Conservation (phyloP, 2,888 invertebrate genomes). For the Polietes domitor region DNA sequence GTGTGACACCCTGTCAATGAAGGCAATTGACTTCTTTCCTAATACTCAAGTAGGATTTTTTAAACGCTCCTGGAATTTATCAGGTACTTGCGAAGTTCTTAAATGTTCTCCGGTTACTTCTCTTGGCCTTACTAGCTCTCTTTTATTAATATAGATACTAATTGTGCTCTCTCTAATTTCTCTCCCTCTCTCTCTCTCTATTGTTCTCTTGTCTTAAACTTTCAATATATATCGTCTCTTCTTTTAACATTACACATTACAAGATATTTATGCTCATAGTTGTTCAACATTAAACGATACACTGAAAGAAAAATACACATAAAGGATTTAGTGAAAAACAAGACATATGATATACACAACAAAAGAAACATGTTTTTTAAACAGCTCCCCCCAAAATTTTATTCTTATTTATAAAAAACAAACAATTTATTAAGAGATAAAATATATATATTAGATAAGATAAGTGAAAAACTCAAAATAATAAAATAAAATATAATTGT, state of each 20-base stretch:
- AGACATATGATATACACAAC: neutral
- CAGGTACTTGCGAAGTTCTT: too few species aligned
- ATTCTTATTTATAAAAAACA: constrained; percentile 25
- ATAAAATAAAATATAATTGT: constrained; percentile 25
- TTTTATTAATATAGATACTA: too few species aligned
- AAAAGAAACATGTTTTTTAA: constrained; percentile 10
- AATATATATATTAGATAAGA: constrained; percentile 1
- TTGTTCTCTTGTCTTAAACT: neutral
- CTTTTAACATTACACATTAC: neutral
- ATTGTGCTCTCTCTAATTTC: neutral
- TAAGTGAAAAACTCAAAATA: neutral
- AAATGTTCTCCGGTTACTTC: too few species aligned
- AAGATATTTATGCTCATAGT: constrained; percentile 14
- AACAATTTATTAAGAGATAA: constrained; percentile 19
- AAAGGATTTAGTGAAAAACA: neutral
- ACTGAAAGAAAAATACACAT: constrained; percentile 3
- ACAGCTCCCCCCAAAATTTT: constrained; percentile 10
- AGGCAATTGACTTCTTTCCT: too few species aligned
- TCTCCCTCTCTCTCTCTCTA: neutral
- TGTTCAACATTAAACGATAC: neutral
- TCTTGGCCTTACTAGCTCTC: too few species aligned
- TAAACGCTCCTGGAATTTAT: too few species aligned
- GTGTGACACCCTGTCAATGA: too few species aligned
- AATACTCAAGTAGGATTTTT: too few species aligned
- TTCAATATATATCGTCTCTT: neutral